phyloP scores from a whole-genome alignment of 2,888 invertebrate genomes.

The Steinernema carpocapsae region DNA sequence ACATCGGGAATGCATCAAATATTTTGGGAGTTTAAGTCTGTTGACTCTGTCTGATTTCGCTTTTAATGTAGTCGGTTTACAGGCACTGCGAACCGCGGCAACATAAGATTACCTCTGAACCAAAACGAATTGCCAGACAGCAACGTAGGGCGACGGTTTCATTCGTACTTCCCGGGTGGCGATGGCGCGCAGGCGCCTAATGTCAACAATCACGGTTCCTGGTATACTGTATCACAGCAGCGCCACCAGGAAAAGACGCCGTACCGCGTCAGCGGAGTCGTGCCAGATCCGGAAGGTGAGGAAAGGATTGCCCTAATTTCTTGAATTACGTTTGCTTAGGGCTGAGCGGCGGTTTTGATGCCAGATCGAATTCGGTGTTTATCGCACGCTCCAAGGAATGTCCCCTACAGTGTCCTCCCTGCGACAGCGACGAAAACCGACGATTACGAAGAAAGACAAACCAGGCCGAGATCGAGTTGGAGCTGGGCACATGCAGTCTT shows the following conservation, averaged over 20 bases:
- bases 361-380: neutral
- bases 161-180: too few species aligned
- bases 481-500: slow-evolving; percentile 63
- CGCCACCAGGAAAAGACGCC: neutral
- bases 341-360: too few species aligned
- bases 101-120: too few species aligned
- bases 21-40: slow-evolving; percentile 30
- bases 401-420: slow-evolving; percentile 52
- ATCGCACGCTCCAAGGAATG: slow-evolving; percentile 41
- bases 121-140: too few species aligned
- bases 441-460: slow-evolving; percentile 40
- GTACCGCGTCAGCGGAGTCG: neutral
- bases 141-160: too few species aligned
- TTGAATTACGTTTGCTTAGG: neutral
- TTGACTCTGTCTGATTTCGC: too few species aligned
- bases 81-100: too few species aligned
- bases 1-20: slow-evolving; percentile 52
- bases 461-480: slow-evolving; percentile 58
- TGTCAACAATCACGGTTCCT: slow-evolving; percentile 17
- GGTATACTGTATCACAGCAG: neutral
- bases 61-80: too few species aligned
- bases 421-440: slow-evolving; percentile 37
- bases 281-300: neutral
- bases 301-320: too few species aligned
- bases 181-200: too few species aligned